Conservation (phyloP, 2,888 invertebrate genomes). For the Petrolisthes cinctipes region DNA sequence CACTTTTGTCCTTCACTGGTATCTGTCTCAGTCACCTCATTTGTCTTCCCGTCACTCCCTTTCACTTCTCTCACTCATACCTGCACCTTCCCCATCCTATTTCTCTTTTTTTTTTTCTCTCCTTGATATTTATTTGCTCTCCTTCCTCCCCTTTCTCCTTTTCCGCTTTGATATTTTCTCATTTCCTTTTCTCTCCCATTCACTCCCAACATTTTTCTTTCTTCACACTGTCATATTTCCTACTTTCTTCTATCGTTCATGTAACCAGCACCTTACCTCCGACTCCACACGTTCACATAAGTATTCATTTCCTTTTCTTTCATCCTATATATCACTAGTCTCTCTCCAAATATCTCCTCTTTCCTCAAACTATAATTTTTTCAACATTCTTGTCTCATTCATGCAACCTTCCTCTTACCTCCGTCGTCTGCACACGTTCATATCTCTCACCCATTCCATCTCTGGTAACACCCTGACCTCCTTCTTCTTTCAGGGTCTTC, state of each 20-base stretch:
- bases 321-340: neutral
- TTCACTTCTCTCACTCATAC: neutral
- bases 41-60: neutral
- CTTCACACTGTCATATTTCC: neutral
- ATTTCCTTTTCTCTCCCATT: neutral
- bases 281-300: neutral
- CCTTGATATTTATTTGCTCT: neutral
- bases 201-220: neutral
- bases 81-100: neutral
- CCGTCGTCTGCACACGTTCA: neutral
- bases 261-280: neutral
- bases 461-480: no score
- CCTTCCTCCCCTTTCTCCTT: neutral
- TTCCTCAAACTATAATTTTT: neutral
- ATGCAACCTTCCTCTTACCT: neutral
- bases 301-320: neutral
- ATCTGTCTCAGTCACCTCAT: neutral
- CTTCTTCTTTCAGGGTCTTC: no score
- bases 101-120: neutral
- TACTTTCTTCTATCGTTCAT: neutral
- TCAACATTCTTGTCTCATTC: neutral
- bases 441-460: neutral
- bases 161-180: neutral
- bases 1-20: neutral
- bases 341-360: neutral